Evolutionary conservation across 1,140 invertebrate genomes (phyloP), one percentile per base, ranked within the genome.

Genomic region (Pteromalus puparum): DNA sequence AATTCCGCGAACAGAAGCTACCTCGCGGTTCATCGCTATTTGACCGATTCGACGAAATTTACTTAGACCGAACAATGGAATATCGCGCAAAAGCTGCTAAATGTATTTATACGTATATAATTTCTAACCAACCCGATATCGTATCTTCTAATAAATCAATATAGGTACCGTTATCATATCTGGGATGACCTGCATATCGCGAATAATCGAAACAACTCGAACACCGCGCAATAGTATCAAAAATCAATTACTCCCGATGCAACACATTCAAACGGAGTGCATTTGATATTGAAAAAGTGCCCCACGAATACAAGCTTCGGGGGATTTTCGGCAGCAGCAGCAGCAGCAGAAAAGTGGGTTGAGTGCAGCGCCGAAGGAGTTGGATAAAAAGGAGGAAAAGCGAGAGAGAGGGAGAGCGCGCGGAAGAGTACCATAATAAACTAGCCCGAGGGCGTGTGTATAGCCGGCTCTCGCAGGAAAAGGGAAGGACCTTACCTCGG

Each of bases 401-500:
- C n/a, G n/a, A n/a, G n/a, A n/a, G n/a, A n/a, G n/a, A n/a, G 1
- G 9, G 46, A 9, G 12, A 9, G 15, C 5, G 38, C 38, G 38
- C 0, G 38, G 6, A 7, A 7, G 7, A n/a, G 21, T 61, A n/a
- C 53, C 15, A 48, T 13, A 72, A 28, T 80, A 72, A 80, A 70
- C 30, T 65, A 68, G 34, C n/a, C 34, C 21, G 26, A 42, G 21
- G 65, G 61, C 46, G 53, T 61, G 53, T n/a, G 53, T 61, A 61
- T 61, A 61, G 53, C 21, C n/a, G 48, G 4, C 24, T 26, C n/a
- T n/a, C n/a, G 10, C 26, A 48, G 10, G 53, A 7, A 21, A 34
- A 13, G 18, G 61, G 30, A 48, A 26, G 30, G 38, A 80, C 18
- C 73, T 85, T 88, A 93, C 93, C 92, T 93, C 93, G 53, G 92